Evolutionary conservation across 2,797 vertebrate species (phyloP), one percentile per base, ranked within the genome.

Genomic region (Enteromius afrohamiltoni): DNA sequence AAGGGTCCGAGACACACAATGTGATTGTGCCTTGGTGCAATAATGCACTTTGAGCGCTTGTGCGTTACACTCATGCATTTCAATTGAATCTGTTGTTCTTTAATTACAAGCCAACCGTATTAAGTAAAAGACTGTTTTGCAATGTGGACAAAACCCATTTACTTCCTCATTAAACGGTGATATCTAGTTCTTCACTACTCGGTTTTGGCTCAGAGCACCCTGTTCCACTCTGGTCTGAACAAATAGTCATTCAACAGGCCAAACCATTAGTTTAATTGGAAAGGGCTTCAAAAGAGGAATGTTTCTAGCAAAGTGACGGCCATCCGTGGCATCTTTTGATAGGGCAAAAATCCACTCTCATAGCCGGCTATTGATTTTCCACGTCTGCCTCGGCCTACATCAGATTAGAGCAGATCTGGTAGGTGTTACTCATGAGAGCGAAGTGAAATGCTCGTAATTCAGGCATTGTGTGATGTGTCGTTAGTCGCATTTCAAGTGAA

Each of bases 341-440:
- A 77, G 74, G 65, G 68, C 65, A 58, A 80, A 83, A 85, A 86
- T 85, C 75, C 71, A 71, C 83, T 85, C 60, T 84, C 78, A 67
- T 62, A 60, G 81, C 88, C 53, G 3, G 10, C 40, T 85, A 82
- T 86, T 85, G 83, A 86, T 87, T 85, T 84, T 82, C 51, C 77
- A 64, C 60, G 19, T 75, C 69, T 16, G 82, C 67, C 77, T 82
- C 73, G 17, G 78, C 34, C 82, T 73, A 71, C 85, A 82, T 82
- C 84, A 85, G 83, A 86, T 89, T 84, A 85, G 83, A 84, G 76
- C 29, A 45, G 81, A 83, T 85, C 85, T 81, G 73, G 37, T 58
- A 82, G 85, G 86, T 86, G 86, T 85, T 87, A 64, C 85, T 76
- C 82, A 21, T 55, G 81, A 83, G 84, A 83, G 77, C 31, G 53